These are phyloP conservation scores for Trachelus troglodyta DNA, from an alignment of 2,888 invertebrate species.

Conservation along the genomic window DNA sequence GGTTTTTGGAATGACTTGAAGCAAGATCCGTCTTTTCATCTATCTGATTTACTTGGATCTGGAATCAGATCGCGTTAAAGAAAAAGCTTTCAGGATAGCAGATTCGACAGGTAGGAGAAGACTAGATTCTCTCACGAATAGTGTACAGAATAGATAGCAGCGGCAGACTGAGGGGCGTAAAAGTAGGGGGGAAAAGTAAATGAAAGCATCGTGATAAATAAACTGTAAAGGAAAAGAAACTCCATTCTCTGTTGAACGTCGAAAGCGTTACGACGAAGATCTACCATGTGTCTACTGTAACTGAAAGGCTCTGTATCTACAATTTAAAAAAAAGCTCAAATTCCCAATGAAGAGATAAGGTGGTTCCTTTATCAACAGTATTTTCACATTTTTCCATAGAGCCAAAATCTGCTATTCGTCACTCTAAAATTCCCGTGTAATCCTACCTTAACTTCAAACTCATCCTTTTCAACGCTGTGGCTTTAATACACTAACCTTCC, in stretches of 20 bases:
- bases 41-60: neutral
- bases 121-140: neutral
- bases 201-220: neutral
- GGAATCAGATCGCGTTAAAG: neutral
- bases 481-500: constrained; percentile 24
- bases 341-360: neutral
- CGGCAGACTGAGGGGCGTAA: neutral
- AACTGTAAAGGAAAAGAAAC: neutral
- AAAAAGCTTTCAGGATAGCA: neutral
- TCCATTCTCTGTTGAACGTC: neutral
- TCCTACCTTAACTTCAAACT: neutral
- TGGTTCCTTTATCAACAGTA: neutral
- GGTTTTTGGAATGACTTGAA: neutral
- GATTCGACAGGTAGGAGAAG: neutral
- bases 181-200: neutral
- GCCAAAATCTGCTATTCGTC: neutral
- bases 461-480: neutral
- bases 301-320: neutral
- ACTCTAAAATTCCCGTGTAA: neutral
- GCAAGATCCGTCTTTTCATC: neutral
- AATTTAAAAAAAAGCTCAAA: neutral
- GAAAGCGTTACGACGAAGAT: neutral
- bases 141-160: neutral
- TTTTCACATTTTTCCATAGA: neutral
- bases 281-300: neutral